Evolutionary conservation across 1,140 invertebrate species (phyloP).

Genomic region (Megalopta genalis): DNA sequence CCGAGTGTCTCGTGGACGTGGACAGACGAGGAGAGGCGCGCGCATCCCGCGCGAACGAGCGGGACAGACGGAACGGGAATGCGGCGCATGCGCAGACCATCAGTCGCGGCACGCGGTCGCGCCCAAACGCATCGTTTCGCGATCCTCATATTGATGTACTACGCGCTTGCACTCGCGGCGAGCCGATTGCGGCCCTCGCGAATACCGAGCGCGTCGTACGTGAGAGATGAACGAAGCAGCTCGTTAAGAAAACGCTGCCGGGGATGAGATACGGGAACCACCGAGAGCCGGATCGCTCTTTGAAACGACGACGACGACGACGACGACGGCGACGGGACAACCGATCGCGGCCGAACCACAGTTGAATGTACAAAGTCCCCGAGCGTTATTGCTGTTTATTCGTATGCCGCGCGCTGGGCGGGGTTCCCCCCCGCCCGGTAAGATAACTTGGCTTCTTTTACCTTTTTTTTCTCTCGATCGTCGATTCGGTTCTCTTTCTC

Average conservation of each 20-base stretch:
- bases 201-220: conserved; percentile 39
- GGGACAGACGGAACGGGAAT: conserved; percentile 27
- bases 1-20: conserved; percentile 27
- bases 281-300: not conserved
- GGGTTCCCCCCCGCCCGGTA: not conserved
- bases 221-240: conserved; percentile 35
- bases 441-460: not conserved
- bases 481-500: no score
- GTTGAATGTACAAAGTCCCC: not conserved
- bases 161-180: conserved; percentile 56
- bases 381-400: not conserved
- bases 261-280: not conserved
- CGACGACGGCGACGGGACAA: no score
- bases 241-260: conserved; percentile 36
- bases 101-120: conserved; percentile 67
- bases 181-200: conserved; percentile 55
- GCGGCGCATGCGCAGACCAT: conserved; percentile 55
- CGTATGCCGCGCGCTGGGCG: not conserved
- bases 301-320: not conserved
- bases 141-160: conserved; percentile 70
- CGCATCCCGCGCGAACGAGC: not conserved
- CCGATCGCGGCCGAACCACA: not conserved
- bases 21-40: conserved; percentile 2
- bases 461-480: no score
- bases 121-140: conserved; percentile 62